These are phyloP conservation scores for Charina bottae DNA, from an alignment of 2,113 vertebrate species.

Conservation along the genomic window DNA sequence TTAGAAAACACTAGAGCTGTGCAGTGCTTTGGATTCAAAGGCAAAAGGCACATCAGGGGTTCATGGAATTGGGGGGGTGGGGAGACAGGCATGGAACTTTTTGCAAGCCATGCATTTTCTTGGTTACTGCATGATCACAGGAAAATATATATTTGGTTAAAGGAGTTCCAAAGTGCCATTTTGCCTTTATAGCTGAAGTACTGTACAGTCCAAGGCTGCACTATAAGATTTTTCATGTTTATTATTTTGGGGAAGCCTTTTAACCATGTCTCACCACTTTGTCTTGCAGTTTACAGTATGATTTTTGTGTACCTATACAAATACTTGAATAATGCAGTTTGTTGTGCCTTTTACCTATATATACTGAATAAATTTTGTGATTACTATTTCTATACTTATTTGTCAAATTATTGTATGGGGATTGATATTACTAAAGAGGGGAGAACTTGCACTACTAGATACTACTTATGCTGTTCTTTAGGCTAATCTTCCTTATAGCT, in stretches of 20 bases:
- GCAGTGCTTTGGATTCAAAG: not conserved
- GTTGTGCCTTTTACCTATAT: constrained; percentile 77
- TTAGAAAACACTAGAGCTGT: not conserved
- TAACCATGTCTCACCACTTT: constrained; percentile 58
- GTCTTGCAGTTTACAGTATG: constrained; percentile 76
- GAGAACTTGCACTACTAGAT: not conserved
- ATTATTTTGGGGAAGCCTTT: constrained; percentile 49
- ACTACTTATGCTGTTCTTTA: not conserved
- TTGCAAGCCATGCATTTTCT: not conserved
- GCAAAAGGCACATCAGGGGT: not conserved
- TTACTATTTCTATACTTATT: not conserved
- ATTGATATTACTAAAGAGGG: not conserved
- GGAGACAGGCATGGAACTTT: not conserved
- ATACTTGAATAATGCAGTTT: constrained; percentile 79
- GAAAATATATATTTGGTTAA: not conserved
- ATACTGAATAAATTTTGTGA: constrained; percentile 74
- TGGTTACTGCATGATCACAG: not conserved
- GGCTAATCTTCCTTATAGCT: not conserved
- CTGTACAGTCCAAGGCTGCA: not conserved
- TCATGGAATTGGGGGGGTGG: not conserved
- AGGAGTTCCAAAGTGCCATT: not conserved
- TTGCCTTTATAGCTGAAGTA: not conserved
- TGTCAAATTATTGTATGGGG: constrained; percentile 49
- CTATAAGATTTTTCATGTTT: constrained; percentile 40
- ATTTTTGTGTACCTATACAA: constrained; percentile 77